These are phyloP conservation scores for Carcinoscorpius rotundicauda DNA, from an alignment of 1,140 invertebrate species.

Conservation along the genomic window DNA sequence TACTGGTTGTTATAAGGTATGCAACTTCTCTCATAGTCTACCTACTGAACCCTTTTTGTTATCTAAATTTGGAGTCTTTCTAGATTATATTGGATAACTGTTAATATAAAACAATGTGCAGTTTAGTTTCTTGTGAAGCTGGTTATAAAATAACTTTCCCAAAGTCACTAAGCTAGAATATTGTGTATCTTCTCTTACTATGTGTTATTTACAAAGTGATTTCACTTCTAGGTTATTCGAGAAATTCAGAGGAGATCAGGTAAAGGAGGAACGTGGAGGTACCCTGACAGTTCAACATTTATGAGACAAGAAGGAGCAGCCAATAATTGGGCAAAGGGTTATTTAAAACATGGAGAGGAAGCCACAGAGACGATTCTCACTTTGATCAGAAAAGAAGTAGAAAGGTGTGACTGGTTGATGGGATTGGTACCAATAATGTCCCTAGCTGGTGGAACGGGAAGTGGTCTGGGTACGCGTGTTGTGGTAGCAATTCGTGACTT, in stretches of 20 bases:
- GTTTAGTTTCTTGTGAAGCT: no score
- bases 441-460: slow-evolving; percentile 70
- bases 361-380: slow-evolving; percentile 64
- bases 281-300: slow-evolving; percentile 30
- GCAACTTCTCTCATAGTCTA: no score
- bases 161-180: no score
- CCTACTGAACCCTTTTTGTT: no score
- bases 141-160: no score
- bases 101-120: no score
- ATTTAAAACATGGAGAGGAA: slow-evolving; percentile 37
- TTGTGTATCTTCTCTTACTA: neutral
- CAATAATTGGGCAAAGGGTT: slow-evolving; percentile 63
- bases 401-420: slow-evolving; percentile 67
- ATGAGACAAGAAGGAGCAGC: slow-evolving; percentile 44
- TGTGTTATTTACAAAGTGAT: neutral
- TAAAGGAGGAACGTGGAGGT: slow-evolving; percentile 30
- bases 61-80: no score
- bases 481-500: slow-evolving; percentile 38
- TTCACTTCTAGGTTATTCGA: slow-evolving; percentile 20
- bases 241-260: slow-evolving; percentile 28
- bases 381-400: slow-evolving; percentile 71
- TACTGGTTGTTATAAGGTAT: no score
- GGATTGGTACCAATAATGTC: slow-evolving; percentile 63
- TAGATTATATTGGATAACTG: no score
- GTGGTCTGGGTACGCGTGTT: slow-evolving; percentile 73